Percentiles rank a stretch among this genome's conserved stretches.
These are phyloP conservation scores for Oligia latruncula DNA, from an alignment of 2,888 invertebrate genomes.

Conservation along the genomic window DNA sequence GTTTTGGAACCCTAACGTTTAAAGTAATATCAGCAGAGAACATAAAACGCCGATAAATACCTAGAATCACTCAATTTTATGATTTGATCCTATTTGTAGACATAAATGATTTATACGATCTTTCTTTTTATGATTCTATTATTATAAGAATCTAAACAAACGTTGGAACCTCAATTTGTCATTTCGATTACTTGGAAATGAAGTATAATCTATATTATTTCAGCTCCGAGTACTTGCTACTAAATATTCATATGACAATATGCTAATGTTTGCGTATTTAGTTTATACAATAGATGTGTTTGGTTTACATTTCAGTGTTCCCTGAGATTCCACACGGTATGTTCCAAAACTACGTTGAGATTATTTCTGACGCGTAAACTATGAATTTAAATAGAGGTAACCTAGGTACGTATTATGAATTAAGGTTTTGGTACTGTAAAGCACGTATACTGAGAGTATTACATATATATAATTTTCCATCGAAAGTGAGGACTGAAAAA, in stretches of 20 bases:
- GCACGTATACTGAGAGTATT: neutral
- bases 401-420: neutral
- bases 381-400: neutral
- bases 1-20: constrained; percentile 2
- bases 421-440: neutral
- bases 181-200: constrained; percentile 19
- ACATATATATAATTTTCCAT: neutral
- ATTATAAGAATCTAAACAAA: constrained; percentile 6
- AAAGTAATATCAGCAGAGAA: neutral
- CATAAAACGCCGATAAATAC: neutral
- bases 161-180: constrained; percentile 7
- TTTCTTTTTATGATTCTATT: neutral
- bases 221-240: neutral
- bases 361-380: constrained; percentile 14
- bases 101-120: neutral
- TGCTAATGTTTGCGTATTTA: constrained; percentile 27
- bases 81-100: neutral
- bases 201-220: constrained; percentile 10
- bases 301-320: constrained; percentile 23
- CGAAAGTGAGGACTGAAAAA: neutral
- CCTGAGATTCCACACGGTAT: neutral
- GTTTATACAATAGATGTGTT: constrained; percentile 20
- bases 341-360: neutral
- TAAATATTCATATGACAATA: constrained; percentile 45
- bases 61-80: neutral